Evolutionary conservation across 2,113 vertebrate genomes (phyloP).

Genomic region (Scartelaos histophorus): DNA sequence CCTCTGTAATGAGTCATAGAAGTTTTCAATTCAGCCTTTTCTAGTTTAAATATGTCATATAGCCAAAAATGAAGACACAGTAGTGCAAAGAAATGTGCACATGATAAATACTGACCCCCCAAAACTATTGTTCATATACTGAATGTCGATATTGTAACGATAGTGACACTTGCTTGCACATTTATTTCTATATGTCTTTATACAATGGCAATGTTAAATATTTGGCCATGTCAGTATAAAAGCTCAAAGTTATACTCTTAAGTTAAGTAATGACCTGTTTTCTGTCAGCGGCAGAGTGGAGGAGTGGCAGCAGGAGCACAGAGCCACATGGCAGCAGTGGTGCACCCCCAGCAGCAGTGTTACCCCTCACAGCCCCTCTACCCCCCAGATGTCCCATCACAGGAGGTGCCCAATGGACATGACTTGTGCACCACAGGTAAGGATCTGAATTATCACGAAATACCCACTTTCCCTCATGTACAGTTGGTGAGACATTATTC

Average conservation of each 20-base stretch:
- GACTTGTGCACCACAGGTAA: constrained; percentile 85
- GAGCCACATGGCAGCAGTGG: constrained; percentile 76
- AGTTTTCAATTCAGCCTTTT: no score
- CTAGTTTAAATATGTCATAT: no score
- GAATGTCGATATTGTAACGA: neutral
- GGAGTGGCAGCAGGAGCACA: constrained; percentile 73
- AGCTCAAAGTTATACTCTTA: neutral
- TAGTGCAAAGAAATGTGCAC: no score
- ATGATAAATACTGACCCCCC: no score
- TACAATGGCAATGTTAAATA: neutral
- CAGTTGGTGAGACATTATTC: neutral
- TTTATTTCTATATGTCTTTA: neutral
- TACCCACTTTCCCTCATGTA: neutral
- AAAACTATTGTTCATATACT: no score
- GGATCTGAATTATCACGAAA: neutral
- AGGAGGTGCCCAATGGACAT: constrained; percentile 91
- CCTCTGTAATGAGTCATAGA: no score
- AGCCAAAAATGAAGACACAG: no score
- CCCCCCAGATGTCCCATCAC: constrained; percentile 82
- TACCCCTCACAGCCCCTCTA: constrained; percentile 80
- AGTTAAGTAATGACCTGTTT: constrained; percentile 4
- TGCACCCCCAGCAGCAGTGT: constrained; percentile 75
- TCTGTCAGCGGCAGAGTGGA: constrained; percentile 80
- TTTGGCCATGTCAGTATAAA: neutral
- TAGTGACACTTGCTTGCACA: neutral